Conservation (phyloP, 2,113 vertebrate genomes). For the Limanda limanda region DNA sequence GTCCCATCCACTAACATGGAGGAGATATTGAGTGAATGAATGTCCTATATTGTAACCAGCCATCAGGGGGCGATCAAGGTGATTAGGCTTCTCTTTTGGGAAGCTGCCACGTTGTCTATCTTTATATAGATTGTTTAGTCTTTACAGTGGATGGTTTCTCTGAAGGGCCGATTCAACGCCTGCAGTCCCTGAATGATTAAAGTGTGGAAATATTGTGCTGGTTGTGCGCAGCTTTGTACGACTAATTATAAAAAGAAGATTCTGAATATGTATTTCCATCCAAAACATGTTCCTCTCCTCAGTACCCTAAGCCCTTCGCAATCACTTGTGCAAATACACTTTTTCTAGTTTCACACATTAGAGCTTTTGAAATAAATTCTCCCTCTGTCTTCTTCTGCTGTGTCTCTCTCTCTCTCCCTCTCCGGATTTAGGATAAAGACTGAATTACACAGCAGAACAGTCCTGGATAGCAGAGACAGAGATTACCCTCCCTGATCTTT, state of each 20-base stretch:
- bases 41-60: no score
- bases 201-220: neutral
- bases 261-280: constrained; percentile 16
- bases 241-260: constrained; percentile 6
- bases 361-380: constrained; percentile 40
- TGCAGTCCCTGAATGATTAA: neutral
- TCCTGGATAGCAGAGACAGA: constrained; percentile 71
- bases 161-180: neutral
- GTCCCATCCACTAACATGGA: no score
- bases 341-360: constrained; percentile 13
- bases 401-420: constrained; percentile 34
- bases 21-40: no score
- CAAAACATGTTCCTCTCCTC: constrained; percentile 3
- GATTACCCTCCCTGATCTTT: constrained; percentile 78
- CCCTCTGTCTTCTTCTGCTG: constrained; percentile 17
- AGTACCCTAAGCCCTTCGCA: constrained; percentile 15
- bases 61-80: no score
- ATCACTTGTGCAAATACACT: constrained; percentile 20
- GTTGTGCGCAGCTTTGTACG: neutral
- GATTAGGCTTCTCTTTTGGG: no score
- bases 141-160: neutral
- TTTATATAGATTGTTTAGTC: no score
- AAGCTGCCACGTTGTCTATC: no score
- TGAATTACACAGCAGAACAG: constrained; percentile 73
- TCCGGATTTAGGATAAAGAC: constrained; percentile 68